A percentile compares a stretch with the other conserved stretches of the same genome.
Evolutionary conservation across 2,113 vertebrate genomes (phyloP).

Genomic region (Pterocles gutturalis): DNA sequence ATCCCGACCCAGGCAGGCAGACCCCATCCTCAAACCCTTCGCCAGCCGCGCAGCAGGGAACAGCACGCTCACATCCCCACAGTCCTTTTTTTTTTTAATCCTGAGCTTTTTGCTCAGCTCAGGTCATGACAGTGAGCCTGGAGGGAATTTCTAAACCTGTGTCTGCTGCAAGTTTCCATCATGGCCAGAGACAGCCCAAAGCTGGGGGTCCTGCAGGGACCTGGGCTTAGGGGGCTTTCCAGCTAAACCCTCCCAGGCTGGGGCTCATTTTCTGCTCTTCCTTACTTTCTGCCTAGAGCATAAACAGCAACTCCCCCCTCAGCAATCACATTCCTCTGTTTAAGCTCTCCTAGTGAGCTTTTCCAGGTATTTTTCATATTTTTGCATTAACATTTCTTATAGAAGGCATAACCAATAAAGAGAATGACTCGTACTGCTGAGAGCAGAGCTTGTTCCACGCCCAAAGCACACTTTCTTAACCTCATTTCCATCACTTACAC

Average conservation of each 20-base stretch:
- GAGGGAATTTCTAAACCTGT: not conserved
- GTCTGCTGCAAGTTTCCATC: not conserved
- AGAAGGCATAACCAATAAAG: rapidly evolving
- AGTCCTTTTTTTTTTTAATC: not conserved
- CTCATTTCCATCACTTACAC: rapidly evolving
- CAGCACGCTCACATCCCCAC: rapidly evolving
- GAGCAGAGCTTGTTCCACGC: not conserved
- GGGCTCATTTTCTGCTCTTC: not conserved
- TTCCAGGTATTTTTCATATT: not conserved
- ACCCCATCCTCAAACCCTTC: not conserved
- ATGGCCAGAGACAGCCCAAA: rapidly evolving
- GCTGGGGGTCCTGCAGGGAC: no score
- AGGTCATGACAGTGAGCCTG: rapidly evolving
- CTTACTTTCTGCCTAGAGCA: not conserved
- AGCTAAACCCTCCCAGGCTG: rapidly evolving
- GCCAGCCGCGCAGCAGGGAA: not conserved
- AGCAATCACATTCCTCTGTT: not conserved
- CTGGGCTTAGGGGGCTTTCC: not conserved
- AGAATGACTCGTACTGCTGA: rapidly evolving
- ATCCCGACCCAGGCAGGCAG: not conserved
- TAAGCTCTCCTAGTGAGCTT: not conserved
- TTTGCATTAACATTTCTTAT: rapidly evolving
- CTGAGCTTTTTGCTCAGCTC: rapidly evolving
- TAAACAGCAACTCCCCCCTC: not conserved
- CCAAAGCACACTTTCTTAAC: not conserved